These are phyloP conservation scores for Cataglyphis altisquamis DNA, from an alignment of 2,888 invertebrate species.

Conservation along the genomic window DNA sequence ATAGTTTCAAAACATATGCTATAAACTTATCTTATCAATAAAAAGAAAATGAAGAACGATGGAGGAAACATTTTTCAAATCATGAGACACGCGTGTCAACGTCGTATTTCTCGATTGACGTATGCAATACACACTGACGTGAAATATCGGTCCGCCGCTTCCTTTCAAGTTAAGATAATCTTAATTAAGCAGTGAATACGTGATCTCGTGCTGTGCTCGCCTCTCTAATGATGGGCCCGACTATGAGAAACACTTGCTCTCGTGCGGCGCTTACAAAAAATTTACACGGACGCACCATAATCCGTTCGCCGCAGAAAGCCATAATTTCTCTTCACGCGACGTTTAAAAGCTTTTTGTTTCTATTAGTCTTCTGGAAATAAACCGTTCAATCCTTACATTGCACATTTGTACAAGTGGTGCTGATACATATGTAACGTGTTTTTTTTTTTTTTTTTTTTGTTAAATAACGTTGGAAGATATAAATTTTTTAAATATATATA, in stretches of 20 bases:
- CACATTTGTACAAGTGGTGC: not conserved
- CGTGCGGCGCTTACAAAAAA: conserved; percentile 20
- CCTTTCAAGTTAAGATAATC: conserved; percentile 47
- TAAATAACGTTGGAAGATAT: not conserved
- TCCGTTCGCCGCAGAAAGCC: conserved; percentile 13
- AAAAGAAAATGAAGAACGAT: not conserved
- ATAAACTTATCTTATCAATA: not conserved
- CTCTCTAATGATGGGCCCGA: conserved; percentile 35
- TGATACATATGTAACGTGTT: not conserved
- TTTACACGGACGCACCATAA: conserved; percentile 3
- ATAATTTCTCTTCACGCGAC: conserved; percentile 31
- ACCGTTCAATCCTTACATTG: conserved; percentile 22
- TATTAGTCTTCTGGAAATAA: conserved; percentile 14
- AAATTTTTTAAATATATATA: not conserved
- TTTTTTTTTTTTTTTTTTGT: not conserved
- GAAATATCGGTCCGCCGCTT: conserved; percentile 16
- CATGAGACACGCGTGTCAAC: not conserved
- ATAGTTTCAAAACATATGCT: too few relatives aligned
- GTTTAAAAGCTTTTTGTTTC: conserved; percentile 28
- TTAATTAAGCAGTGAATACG: conserved; percentile 48
- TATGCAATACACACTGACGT: not conserved
- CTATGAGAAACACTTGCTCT: conserved; percentile 25
- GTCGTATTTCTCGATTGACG: conserved; percentile 5
- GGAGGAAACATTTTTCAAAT: not conserved
- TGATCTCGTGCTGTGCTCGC: conserved; percentile 37